phyloP scores from a whole-genome alignment of 2,797 vertebrate genomes.

The Cossypha caffra region DNA sequence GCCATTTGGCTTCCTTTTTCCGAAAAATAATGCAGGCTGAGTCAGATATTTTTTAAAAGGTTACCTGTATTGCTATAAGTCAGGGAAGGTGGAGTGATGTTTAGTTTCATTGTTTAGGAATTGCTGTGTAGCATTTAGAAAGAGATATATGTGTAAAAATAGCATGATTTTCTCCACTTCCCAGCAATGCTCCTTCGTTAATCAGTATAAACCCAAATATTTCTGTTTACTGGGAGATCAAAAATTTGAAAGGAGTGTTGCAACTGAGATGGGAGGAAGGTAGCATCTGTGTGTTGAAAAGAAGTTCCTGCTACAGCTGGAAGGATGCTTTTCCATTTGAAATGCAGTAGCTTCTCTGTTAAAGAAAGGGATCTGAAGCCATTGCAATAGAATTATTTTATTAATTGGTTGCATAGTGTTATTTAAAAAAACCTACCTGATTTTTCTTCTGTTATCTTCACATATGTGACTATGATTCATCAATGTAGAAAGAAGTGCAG shows the following conservation, averaged over 20 bases:
- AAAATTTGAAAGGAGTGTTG: neutral
- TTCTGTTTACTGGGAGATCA: neutral
- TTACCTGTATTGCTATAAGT: neutral
- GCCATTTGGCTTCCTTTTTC: neutral
- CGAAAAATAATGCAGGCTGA: neutral
- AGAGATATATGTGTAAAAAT: neutral
- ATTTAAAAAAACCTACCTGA: neutral
- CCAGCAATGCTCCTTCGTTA: neutral
- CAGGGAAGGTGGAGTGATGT: neutral
- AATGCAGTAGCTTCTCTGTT: neutral
- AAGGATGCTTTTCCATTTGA: neutral
- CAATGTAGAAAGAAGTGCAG: neutral
- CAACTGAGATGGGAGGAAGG: neutral
- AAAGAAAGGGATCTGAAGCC: neutral
- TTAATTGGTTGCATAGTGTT: neutral
- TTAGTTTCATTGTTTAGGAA: neutral
- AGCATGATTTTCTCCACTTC: neutral
- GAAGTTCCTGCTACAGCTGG: neutral
- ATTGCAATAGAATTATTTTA: neutral
- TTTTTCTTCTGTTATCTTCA: neutral
- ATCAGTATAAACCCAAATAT: neutral
- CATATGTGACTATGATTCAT: fast-evolving
- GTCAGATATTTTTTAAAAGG: neutral
- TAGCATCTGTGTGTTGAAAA: neutral
- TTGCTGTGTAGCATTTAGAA: neutral